Evolutionary conservation across 35 echinoderm and acorn worm species (phyloP).

Genomic region (Apostichopus californicus): DNA sequence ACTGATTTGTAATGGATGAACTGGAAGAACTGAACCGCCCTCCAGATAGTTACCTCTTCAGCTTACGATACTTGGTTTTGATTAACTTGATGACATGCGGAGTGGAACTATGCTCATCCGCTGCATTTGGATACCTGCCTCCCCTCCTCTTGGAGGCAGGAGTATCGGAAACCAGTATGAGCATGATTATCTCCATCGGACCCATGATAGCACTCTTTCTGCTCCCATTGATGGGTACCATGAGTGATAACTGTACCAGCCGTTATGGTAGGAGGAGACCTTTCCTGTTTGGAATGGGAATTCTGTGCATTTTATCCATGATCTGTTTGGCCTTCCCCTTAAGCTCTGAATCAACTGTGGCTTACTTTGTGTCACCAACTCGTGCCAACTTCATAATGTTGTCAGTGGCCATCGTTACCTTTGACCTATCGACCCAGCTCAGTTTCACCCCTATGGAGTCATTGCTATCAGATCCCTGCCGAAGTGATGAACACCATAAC

Average conservation of each 20-base stretch:
- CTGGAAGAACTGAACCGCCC: constrained; percentile 31
- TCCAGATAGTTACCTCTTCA: constrained; percentile 54
- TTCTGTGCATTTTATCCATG: constrained; percentile 61
- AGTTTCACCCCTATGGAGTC: constrained; percentile 87
- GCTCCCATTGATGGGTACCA: constrained; percentile 77
- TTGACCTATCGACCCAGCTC: constrained; percentile 90
- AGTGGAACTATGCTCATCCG: constrained; percentile 88
- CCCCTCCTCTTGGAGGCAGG: constrained; percentile 90
- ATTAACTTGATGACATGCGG: constrained; percentile 91
- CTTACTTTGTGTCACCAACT: constrained; percentile 38
- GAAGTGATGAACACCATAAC: constrained; percentile 76
- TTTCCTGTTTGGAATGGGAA: constrained; percentile 57
- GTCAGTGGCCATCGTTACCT: constrained; percentile 70
- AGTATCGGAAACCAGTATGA: constrained; percentile 89
- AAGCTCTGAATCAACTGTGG: constrained; percentile 15
- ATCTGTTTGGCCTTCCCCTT: constrained; percentile 67
- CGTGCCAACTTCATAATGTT: constrained; percentile 46
- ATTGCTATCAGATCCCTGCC: constrained; percentile 83
- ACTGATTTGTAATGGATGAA: neutral
- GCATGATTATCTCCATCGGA: constrained; percentile 87
- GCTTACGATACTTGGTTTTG: constrained; percentile 59
- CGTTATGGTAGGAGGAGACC: constrained; percentile 84
- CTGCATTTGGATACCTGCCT: constrained; percentile 95
- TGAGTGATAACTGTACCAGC: constrained; percentile 87
- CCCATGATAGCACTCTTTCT: constrained; percentile 82